Base-by-base conservation (phyloP, 2,888 invertebrate species). In the Stenurella melanura region DNA sequence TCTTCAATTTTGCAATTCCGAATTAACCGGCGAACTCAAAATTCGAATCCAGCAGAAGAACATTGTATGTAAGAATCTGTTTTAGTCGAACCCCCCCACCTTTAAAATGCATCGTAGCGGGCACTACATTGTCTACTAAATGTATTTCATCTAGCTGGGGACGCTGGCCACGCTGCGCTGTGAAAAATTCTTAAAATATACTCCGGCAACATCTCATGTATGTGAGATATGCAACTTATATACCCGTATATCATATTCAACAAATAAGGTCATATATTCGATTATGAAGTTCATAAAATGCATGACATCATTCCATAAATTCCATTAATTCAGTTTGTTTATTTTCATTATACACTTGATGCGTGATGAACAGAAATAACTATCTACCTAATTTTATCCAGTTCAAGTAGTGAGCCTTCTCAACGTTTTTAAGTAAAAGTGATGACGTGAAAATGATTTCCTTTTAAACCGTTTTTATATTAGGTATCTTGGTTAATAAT, bases 251-350 rank as follows among this genome's bases (percentile, higher is more conserved):
- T 26, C 21, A 68, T 21, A 11, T 56, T 6, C 26, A 1, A 61
- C 61, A 26, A 21, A 54, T 54, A 68, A 56, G 67, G 56, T 68
- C 67, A 54, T 56, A 68, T 68, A n/a, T 68, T 56, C 9, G 67
- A 30, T 54, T 21, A 54, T 56, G 21, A 26, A 54, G 67, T 68
- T 68, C 56, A 56, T 68, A 68, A 68, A 68, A 68, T 56, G 56
- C 30, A 54, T 68, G 67, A 68, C 67, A 68, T 68, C 67, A 68
- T 56, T 68, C 26, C n/a, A n/a, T 54, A 50, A 21, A 68, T 68
- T 56, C 54, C 56, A 26, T 26, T 68, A 56, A 68, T 68, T 68
- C 26, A 56, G n/a, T 68, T 68, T 68, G 67, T 61, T 61, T 61
- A 61, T 68, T 68, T 68, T 30, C 67, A n/a, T 56, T 34, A 15